These are phyloP conservation scores for Acleris laterana DNA, from an alignment of 2,888 invertebrate genomes.

Conservation along the genomic window DNA sequence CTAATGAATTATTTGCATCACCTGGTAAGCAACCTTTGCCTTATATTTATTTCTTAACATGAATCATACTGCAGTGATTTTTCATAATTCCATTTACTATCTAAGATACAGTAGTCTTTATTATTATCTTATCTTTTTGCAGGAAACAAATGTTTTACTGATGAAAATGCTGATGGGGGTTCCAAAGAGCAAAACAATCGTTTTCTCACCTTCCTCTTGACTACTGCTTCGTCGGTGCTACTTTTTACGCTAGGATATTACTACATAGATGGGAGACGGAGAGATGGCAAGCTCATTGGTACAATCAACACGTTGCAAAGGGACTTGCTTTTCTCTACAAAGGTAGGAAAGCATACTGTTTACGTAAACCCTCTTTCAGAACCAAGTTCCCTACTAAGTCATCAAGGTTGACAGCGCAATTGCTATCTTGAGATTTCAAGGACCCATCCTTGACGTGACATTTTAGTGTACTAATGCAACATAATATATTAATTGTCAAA, in stretches of 20 bases:
- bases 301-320: constrained; percentile 83
- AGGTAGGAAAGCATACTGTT: constrained; percentile 56
- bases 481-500: too few relatives aligned
- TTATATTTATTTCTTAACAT: too few relatives aligned
- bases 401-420: too few relatives aligned
- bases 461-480: too few relatives aligned
- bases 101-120: constrained; percentile 4
- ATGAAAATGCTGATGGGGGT: constrained; percentile 74
- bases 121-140: constrained; percentile 40
- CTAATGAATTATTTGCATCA: constrained; percentile 69
- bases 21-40: constrained; percentile 56
- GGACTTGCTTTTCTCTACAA: constrained; percentile 78
- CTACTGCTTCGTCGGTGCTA: constrained; percentile 89
- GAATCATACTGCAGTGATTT: background rate
- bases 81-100: background rate
- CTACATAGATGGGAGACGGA: constrained; percentile 89
- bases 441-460: too few relatives aligned
- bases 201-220: constrained; percentile 83
- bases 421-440: too few relatives aligned
- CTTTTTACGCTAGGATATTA: constrained; percentile 91
- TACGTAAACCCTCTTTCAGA: too few relatives aligned
- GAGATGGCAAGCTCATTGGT: constrained; percentile 88
- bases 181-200: constrained; percentile 67
- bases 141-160: constrained; percentile 71
- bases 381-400: too few relatives aligned